Conservation (phyloP, 2,888 invertebrate species). For the Machimus rusticus region DNA sequence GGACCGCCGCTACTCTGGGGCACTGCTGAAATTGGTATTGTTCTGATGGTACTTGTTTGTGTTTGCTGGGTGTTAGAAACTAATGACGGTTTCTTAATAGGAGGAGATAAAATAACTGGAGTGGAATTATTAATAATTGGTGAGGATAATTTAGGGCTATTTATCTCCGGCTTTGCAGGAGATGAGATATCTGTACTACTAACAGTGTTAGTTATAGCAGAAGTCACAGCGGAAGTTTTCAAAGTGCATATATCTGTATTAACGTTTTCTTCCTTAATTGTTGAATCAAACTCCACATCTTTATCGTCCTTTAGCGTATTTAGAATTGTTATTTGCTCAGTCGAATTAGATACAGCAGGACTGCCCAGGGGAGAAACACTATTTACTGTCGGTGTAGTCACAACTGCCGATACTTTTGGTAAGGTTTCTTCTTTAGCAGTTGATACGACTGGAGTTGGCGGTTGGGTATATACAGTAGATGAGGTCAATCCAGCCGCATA, state of each 20-base stretch:
- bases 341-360: slow-evolving; percentile 7
- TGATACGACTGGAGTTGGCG: slow-evolving; percentile 59
- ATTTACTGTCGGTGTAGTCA: slow-evolving; percentile 4
- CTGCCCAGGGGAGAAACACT: slow-evolving; percentile 37
- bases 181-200: not conserved
- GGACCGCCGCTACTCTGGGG: slow-evolving; percentile 54
- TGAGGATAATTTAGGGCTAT: slow-evolving; percentile 43
- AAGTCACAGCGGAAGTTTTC: not conserved
- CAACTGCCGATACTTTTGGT: slow-evolving; percentile 21
- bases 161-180: slow-evolving; percentile 26
- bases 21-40: slow-evolving; percentile 40
- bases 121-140: slow-evolving; percentile 11
- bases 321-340: slow-evolving; percentile 25
- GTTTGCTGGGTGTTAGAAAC: slow-evolving; percentile 43
- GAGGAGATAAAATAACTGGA: slow-evolving; percentile 27
- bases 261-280: slow-evolving; percentile 57
- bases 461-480: slow-evolving; percentile 64
- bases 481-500: slow-evolving; percentile 82
- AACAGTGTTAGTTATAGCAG: not conserved
- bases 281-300: slow-evolving; percentile 58
- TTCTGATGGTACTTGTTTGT: slow-evolving; percentile 44
- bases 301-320: slow-evolving; percentile 57
- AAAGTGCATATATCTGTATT: slow-evolving; percentile 50
- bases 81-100: slow-evolving; percentile 31
- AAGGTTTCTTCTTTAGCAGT: slow-evolving; percentile 48